Conservation (phyloP, 2,797 vertebrate genomes). For the Distichodus sexfasciatus region DNA sequence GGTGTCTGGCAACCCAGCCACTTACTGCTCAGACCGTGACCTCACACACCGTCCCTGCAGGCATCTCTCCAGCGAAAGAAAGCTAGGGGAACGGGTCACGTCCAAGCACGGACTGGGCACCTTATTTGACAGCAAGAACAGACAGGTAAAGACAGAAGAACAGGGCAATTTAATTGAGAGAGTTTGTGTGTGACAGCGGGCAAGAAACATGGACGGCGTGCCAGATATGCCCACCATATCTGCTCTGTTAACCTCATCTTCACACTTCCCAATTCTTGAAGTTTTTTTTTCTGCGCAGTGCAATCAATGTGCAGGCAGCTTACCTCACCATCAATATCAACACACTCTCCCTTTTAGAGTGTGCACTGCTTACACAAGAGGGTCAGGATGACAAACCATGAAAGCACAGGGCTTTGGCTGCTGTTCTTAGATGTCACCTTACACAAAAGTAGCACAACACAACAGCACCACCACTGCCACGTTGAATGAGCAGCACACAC, state of each 20-base stretch:
- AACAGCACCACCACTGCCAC: neutral
- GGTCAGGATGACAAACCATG: neutral
- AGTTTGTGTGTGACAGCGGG: conserved; percentile 55
- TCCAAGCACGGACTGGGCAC: conserved; percentile 72
- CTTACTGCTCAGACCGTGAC: conserved; percentile 90
- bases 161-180: conserved; percentile 45
- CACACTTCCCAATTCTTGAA: conserved; percentile 29
- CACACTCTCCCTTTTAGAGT: conserved; percentile 53
- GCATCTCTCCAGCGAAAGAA: neutral
- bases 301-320: conserved; percentile 47
- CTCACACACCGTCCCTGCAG: neutral
- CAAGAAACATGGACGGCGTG: conserved; percentile 39
- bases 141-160: conserved; percentile 18
- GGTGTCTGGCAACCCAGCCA: conserved; percentile 82
- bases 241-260: conserved; percentile 8
- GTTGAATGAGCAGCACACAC: conserved; percentile 67
- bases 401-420: neutral
- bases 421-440: neutral
- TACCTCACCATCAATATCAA: conserved; percentile 58
- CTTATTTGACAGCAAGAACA: conserved; percentile 46
- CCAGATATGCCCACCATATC: conserved; percentile 18
- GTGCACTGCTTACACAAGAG: conserved; percentile 66
- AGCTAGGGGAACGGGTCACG: conserved; percentile 57
- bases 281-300: conserved; percentile 39
- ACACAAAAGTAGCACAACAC: neutral